Evolutionary conservation across 2,888 invertebrate genomes (phyloP).

Genomic region (Archips crataeganus): DNA sequence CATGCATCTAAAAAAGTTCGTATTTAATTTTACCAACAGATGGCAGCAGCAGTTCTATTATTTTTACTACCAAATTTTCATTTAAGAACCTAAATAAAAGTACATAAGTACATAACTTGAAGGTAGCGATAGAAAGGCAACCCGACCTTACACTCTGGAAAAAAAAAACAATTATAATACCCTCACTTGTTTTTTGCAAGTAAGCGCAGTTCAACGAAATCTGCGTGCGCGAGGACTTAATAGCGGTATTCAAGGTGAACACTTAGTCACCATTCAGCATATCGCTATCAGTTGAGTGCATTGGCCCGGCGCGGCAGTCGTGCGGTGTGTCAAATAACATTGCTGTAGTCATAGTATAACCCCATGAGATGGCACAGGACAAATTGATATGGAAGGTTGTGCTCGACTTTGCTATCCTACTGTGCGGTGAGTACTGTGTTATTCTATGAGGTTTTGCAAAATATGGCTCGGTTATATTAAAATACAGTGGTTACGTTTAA

Average conservation of each 20-base stretch:
- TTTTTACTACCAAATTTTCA: too few species aligned
- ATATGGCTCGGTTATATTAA: neutral
- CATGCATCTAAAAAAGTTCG: too few species aligned
- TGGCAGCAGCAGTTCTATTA: too few species aligned
- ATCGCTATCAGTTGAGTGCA: slow-evolving; percentile 30
- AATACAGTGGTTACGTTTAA: neutral
- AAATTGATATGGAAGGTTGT: slow-evolving; percentile 68
- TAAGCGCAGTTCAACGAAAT: neutral
- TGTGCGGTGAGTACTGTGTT: slow-evolving; percentile 64
- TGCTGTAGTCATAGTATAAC: neutral
- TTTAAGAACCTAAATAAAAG: too few species aligned
- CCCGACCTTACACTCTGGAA: neutral
- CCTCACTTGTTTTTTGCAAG: neutral
- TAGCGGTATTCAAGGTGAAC: slow-evolving; percentile 33
- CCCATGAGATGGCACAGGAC: slow-evolving; percentile 61
- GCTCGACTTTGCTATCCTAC: slow-evolving; percentile 67
- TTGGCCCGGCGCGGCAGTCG: slow-evolving; percentile 7
- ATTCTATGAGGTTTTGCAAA: neutral
- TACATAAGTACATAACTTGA: neutral
- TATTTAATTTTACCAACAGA: too few species aligned
- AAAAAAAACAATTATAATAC: slow-evolving; percentile 4
- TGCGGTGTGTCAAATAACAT: neutral
- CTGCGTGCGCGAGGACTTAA: slow-evolving; percentile 10
- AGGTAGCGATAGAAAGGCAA: too few species aligned
- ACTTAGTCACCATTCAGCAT: slow-evolving; percentile 11